phyloP scores from a whole-genome alignment of 2,888 invertebrate genomes.

The Lypha dubia region DNA sequence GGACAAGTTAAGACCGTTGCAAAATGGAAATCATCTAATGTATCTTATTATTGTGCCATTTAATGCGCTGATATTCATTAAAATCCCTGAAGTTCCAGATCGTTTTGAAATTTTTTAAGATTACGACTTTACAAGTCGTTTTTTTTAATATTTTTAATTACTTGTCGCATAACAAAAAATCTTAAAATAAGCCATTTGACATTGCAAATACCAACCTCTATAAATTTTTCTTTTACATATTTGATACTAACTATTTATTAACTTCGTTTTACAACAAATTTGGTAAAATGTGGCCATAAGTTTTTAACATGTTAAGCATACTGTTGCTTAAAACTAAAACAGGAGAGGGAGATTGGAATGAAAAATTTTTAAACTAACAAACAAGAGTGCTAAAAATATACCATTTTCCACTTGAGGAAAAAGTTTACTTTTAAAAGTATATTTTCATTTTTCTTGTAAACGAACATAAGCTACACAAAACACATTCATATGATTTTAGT shows the following conservation, averaged over 20 bases:
- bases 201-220: too few relatives aligned
- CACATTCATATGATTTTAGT: not conserved
- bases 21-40: too few relatives aligned
- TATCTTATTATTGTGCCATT: too few relatives aligned
- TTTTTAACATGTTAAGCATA: conserved; percentile 12
- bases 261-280: not conserved
- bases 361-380: conserved; percentile 4
- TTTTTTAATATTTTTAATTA: too few relatives aligned
- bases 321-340: conserved; percentile 11
- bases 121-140: too few relatives aligned
- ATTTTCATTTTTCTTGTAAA: not conserved
- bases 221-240: not conserved
- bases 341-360: not conserved
- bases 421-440: conserved; percentile 28
- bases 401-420: conserved; percentile 33
- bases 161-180: too few relatives aligned
- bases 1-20: too few relatives aligned
- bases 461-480: not conserved
- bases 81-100: too few relatives aligned
- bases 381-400: conserved; percentile 24
- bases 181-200: too few relatives aligned
- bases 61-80: too few relatives aligned
- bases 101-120: too few relatives aligned
- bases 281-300: not conserved
- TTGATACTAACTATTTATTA: not conserved